phyloP scores from a whole-genome alignment of 30 jellyfish, hydroid and myxozoan species.

The Aurelia aurita complex sp. Pacific region DNA sequence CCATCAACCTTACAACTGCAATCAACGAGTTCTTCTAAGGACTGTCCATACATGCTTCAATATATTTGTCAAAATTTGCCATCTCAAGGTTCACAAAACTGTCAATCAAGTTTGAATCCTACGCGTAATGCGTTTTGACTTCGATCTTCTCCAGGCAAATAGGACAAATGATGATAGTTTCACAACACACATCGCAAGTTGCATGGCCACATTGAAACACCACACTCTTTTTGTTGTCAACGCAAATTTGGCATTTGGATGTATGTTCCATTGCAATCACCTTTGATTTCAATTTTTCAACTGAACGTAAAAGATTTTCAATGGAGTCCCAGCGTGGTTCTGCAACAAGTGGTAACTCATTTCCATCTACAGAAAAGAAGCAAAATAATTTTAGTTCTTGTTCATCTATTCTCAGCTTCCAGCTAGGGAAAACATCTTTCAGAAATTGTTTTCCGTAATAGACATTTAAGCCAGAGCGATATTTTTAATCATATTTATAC shows the following conservation, averaged over 20 bases:
- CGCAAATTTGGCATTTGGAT: constrained; percentile 54
- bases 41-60: too few species aligned
- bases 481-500: too few species aligned
- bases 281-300: constrained; percentile 11
- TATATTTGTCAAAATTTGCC: too few species aligned
- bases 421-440: background rate
- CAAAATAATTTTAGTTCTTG: background rate
- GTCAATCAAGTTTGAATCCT: too few species aligned
- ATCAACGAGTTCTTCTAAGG: too few species aligned
- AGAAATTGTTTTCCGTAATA: too few species aligned
- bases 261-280: constrained; percentile 10
- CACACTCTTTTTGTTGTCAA: constrained; percentile 45
- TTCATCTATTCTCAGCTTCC: background rate
- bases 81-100: too few species aligned
- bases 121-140: constrained; percentile 17
- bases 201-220: constrained; percentile 75
- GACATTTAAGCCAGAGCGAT: too few species aligned
- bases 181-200: constrained; percentile 70
- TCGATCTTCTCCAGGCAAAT: constrained; percentile 55
- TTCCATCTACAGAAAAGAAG: background rate
- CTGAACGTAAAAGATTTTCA: background rate
- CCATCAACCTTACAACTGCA: too few species aligned
- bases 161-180: constrained; percentile 65
- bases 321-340: background rate
- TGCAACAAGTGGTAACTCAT: background rate